Percentiles rank a stretch among this genome's conserved stretches.
phyloP scores from a whole-genome alignment of 2,113 vertebrate genomes.

The Myrmophylax atrothorax region DNA sequence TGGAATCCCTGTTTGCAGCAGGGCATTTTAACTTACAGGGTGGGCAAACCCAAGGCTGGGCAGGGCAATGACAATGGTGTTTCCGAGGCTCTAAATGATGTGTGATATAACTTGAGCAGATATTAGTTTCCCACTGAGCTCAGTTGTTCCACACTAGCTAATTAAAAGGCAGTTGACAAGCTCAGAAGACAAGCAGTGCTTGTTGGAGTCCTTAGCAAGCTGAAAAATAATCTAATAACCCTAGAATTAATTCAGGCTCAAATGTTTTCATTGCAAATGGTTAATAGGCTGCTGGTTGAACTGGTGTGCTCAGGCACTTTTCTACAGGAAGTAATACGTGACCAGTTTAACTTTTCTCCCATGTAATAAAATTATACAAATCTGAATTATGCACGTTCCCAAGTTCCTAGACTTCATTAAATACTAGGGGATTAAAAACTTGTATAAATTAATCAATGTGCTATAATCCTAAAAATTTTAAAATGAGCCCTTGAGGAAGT shows the following conservation, averaged over 20 bases:
- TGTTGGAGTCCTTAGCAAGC: slow-evolving; percentile 48
- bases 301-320: slow-evolving; percentile 34
- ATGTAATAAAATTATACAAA: slow-evolving; percentile 76
- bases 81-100: slow-evolving; percentile 7
- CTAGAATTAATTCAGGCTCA: slow-evolving; percentile 44
- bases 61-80: slow-evolving; percentile 10
- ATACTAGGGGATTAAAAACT: slow-evolving; percentile 81
- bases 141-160: slow-evolving; percentile 59
- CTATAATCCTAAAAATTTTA: slow-evolving; percentile 82
- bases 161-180: slow-evolving; percentile 69
- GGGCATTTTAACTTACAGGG: background rate
- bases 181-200: slow-evolving; percentile 43
- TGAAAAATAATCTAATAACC: slow-evolving; percentile 60
- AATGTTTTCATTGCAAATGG: slow-evolving; percentile 32
- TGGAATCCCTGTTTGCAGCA: background rate
- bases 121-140: slow-evolving; percentile 65
- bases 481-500: slow-evolving; percentile 80
- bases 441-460: slow-evolving; percentile 84
- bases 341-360: slow-evolving; percentile 62
- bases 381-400: slow-evolving; percentile 76
- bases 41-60: background rate
- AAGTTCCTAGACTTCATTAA: slow-evolving; percentile 81
- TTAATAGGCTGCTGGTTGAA: slow-evolving; percentile 46
- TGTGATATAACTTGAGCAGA: slow-evolving; percentile 52
- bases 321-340: slow-evolving; percentile 34